Base-by-base conservation (phyloP, 2,113 vertebrate species). In the Pica pica region DNA sequence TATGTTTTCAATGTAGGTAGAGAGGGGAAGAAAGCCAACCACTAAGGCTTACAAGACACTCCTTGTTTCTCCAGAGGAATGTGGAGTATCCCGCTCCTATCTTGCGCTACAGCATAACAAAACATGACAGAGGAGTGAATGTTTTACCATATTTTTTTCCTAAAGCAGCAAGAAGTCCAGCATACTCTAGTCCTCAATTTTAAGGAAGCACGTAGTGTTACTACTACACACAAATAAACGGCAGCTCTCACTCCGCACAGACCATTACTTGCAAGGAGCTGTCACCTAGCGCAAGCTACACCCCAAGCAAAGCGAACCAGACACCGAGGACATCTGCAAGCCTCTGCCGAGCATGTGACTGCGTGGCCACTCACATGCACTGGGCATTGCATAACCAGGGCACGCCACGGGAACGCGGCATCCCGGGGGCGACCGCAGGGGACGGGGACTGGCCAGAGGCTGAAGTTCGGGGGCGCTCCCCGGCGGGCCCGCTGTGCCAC, bases 321-420 rank as follows among this genome's bases (percentile, higher is more conserved):
- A 33, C 56, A 20, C 64, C 0, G 42, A 70, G 67, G 65, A 71
- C 81, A 77, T 8, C 13, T 0, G 59, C 52, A 15, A 96, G 42
- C 23, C 92, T 41, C 92, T 20, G 75, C 70, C 53, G 9, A 13
- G 4, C 96, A 90, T 90, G 94, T 95, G 96, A 95, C 94, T 3
- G 67, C 35, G 12, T 0, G 79, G 88, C 55, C 10, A n/a, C 94
- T 93, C 95, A 93, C 94, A 94, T 69, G 90, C 83, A 13, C 11
- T 0, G 79, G 57, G 63, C 94, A 67, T 95, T 96, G 95, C 96
- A 93, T 83, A 96, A 95, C 81, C 67, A 4, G 82, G 70, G 53
- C 93, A 33, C 50, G 11, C 28, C 68, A 20, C 46, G 13, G 89
- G 31, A 26, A 1, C 44, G 52, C 89, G n/a, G 59, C 89, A 52